phyloP scores from a whole-genome alignment of 2,797 vertebrate species.

The Sebastes itinus region DNA sequence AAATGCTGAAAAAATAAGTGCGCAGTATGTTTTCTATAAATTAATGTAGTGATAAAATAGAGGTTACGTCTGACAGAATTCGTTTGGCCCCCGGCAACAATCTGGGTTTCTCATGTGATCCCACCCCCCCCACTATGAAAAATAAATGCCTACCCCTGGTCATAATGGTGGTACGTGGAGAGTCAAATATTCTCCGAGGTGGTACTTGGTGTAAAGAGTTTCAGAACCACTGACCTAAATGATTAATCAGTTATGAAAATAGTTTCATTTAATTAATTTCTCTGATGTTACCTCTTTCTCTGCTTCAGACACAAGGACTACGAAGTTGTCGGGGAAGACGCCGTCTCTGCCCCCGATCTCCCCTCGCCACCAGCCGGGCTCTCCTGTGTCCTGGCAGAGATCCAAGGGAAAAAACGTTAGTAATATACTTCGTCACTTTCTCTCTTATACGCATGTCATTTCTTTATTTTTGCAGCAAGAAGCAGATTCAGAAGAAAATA shows the following conservation, averaged over 20 bases:
- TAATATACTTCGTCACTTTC: background rate
- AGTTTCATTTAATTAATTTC: background rate
- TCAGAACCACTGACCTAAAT: background rate
- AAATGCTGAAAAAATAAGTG: no score
- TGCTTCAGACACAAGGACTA: conserved; percentile 83
- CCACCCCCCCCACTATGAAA: no score
- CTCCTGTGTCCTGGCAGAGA: conserved; percentile 90
- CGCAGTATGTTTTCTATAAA: no score
- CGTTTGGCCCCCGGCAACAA: no score
- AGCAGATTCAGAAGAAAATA: background rate
- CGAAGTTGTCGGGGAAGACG: conserved; percentile 95
- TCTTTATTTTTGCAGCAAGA: background rate
- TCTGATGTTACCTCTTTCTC: conserved; percentile 90
- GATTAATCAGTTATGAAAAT: background rate
- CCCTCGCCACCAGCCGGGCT: conserved; percentile 95
- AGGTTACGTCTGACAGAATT: no score
- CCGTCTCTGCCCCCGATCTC: conserved; percentile 90
- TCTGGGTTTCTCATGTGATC: no score
- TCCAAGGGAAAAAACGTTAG: background rate
- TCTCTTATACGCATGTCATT: background rate
- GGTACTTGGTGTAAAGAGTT: no score
- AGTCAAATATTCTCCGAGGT: no score
- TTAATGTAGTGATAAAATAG: no score
- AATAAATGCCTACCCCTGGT: no score
- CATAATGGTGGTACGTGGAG: no score